These are phyloP conservation scores for Archivesica marissinica DNA, from an alignment of 1,140 invertebrate species.

Conservation along the genomic window DNA sequence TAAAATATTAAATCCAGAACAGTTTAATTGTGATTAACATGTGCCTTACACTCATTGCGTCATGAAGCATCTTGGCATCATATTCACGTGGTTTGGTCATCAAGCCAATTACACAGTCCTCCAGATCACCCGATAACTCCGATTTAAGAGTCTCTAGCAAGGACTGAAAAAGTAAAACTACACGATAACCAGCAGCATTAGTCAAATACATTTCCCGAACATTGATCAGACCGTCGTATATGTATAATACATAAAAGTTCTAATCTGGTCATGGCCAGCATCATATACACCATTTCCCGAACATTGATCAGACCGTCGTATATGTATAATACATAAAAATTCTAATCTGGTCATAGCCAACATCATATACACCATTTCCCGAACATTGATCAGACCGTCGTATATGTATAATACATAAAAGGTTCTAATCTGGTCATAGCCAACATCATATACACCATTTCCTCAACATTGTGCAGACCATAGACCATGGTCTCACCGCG, in stretches of 20 bases:
- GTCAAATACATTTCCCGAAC: neutral
- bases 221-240: neutral
- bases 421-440: too few species aligned
- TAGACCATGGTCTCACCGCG: too few species aligned
- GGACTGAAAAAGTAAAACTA: slow-evolving; percentile 31
- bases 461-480: too few species aligned
- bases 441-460: too few species aligned
- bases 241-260: neutral
- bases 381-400: too few species aligned
- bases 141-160: slow-evolving; percentile 28
- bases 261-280: neutral
- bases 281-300: neutral
- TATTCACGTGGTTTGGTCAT: slow-evolving; percentile 49
- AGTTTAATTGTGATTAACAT: too few species aligned
- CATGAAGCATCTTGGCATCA: slow-evolving; percentile 52
- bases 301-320: neutral
- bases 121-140: slow-evolving; percentile 45
- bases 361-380: too few species aligned
- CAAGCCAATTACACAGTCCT: slow-evolving; percentile 34
- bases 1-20: too few species aligned
- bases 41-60: slow-evolving; percentile 49
- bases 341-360: too few species aligned
- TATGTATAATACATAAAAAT: neutral
- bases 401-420: neutral
- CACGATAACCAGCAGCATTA: too few species aligned